Conservation (phyloP, 2,888 invertebrate species). For the Acleris literana region DNA sequence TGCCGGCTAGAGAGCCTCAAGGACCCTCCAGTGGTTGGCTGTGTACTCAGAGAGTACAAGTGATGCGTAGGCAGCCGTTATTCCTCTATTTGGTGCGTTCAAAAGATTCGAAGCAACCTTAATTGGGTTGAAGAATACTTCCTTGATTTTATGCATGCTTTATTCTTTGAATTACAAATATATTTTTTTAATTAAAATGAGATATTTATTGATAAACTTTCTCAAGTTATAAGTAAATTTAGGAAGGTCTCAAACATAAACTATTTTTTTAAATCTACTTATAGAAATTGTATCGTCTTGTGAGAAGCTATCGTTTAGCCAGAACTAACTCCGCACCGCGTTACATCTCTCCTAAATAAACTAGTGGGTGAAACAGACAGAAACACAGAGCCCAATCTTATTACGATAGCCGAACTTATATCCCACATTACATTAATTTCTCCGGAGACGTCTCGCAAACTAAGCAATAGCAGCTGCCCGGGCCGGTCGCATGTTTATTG, state of each 20-base stretch:
- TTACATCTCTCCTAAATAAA: slow-evolving; percentile 60
- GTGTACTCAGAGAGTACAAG: slow-evolving; percentile 74
- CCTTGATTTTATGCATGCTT: slow-evolving; percentile 5
- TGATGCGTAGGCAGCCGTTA: slow-evolving; percentile 72
- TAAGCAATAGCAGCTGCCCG: slow-evolving; percentile 76
- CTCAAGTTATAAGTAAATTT: slow-evolving; percentile 7
- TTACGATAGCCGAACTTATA: slow-evolving; percentile 71
- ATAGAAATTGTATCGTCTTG: neutral
- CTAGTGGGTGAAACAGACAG: slow-evolving; percentile 65
- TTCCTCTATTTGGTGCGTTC: slow-evolving; percentile 65
- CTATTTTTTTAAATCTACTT: too few relatives aligned
- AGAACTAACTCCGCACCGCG: slow-evolving; percentile 42
- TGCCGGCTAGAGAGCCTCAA: slow-evolving; percentile 67
- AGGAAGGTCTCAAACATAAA: neutral
- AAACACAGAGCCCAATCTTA: slow-evolving; percentile 72
- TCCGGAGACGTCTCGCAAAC: slow-evolving; percentile 77
- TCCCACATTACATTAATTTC: slow-evolving; percentile 79
- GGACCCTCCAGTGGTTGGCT: slow-evolving; percentile 71
- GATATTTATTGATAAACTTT: slow-evolving; percentile 9
- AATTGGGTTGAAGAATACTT: slow-evolving; percentile 66
- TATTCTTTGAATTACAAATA: neutral
- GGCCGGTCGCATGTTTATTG: slow-evolving; percentile 76
- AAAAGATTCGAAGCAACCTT: slow-evolving; percentile 75
- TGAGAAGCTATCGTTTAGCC: slow-evolving; percentile 37
- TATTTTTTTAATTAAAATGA: too few relatives aligned